A percentile compares a stretch with the other conserved stretches of the same genome.
These are phyloP conservation scores for Vulpes ferrilata DNA, from an alignment of 2,113 vertebrate species.

Conservation along the genomic window DNA sequence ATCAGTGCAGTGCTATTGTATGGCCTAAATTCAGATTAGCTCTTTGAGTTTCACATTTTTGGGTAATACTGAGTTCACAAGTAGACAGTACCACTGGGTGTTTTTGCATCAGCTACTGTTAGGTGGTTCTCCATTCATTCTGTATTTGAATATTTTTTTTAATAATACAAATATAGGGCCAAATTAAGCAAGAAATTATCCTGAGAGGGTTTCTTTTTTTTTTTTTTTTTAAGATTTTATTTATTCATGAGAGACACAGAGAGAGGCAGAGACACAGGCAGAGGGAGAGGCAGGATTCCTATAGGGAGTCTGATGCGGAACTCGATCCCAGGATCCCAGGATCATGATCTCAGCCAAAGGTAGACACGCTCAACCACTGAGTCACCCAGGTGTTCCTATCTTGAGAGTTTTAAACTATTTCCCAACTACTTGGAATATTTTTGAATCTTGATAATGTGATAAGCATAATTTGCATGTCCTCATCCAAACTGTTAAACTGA, in stretches of 20 bases:
- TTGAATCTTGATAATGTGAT: constrained; percentile 29
- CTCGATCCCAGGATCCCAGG: too few species aligned
- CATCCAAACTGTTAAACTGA: not conserved
- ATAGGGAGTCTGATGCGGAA: too few species aligned
- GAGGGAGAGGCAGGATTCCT: too few species aligned
- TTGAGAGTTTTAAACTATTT: constrained; percentile 30
- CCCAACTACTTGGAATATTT: not conserved
- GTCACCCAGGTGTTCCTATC: not conserved
- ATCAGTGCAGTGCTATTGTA: accelerated
- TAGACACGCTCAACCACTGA: too few species aligned
- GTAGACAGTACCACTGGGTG: not conserved
- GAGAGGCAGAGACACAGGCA: too few species aligned
- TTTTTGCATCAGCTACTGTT: not conserved
- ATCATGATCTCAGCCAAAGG: too few species aligned
- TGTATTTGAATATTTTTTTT: not conserved
- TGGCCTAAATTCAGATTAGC: not conserved
- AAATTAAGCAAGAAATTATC: constrained; percentile 4
- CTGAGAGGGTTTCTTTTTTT: not conserved
- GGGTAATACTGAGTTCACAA: not conserved
- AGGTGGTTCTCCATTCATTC: not conserved
- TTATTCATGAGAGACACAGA: too few species aligned
- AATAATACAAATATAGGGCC: not conserved
- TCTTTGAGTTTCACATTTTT: not conserved
- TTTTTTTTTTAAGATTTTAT: too few species aligned
- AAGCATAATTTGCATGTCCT: not conserved